These are phyloP conservation scores for Branchinecta sandiegonensis DNA, from an alignment of 2,888 invertebrate species.

Conservation along the genomic window DNA sequence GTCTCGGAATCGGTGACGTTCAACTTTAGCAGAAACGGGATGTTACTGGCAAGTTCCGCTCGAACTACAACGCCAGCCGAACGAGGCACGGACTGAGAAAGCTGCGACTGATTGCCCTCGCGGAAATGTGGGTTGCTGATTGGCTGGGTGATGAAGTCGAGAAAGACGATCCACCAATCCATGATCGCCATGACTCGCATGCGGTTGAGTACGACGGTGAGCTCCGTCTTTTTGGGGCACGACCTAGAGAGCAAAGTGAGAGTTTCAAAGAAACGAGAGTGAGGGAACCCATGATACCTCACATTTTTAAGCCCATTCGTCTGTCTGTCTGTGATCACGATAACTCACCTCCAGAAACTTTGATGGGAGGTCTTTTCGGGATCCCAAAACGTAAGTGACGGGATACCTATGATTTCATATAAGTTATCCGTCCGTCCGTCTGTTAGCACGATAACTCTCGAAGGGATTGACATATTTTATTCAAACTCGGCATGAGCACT, in stretches of 20 bases:
- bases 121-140: not conserved
- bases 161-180: constrained; percentile 78
- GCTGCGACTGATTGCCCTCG: not conserved
- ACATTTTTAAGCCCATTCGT: not conserved
- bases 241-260: constrained; percentile 41
- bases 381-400: no score
- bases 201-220: constrained; percentile 78
- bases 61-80: constrained; percentile 17
- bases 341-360: no score
- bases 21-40: constrained; percentile 65
- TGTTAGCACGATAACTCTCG: no score
- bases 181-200: constrained; percentile 86
- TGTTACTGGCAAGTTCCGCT: constrained; percentile 16
- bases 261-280: constrained; percentile 37
- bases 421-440: no score
- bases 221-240: constrained; percentile 41
- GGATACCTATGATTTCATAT: no score
- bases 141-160: constrained; percentile 52
- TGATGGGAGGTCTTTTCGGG: no score
- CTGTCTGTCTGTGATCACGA: no score
- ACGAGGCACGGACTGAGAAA: not conserved
- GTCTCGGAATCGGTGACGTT: constrained; percentile 92
- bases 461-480: no score
- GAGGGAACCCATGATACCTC: not conserved
- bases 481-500: no score